Conservation (phyloP, 2,797 vertebrate genomes). For the Cossypha niveicapilla region DNA sequence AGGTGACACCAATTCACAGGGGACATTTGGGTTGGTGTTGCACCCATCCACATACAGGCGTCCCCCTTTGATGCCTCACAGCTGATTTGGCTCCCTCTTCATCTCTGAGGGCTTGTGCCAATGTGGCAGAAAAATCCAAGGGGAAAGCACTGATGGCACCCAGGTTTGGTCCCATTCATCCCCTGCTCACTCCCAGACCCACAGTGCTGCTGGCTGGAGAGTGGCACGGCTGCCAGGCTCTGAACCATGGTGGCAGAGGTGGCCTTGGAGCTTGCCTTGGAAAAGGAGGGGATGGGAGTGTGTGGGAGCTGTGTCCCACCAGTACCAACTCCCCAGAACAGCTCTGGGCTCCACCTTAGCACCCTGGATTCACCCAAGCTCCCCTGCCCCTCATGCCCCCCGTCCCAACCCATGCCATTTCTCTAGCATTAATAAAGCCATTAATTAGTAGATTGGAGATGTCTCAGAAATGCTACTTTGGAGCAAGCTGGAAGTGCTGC, state of each 20-base stretch:
- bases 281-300: not conserved
- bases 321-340: rapidly evolving
- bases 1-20: not conserved
- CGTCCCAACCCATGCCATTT: not conserved
- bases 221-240: not conserved
- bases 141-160: not conserved
- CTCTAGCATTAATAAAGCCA: not conserved
- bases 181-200: not conserved
- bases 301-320: not conserved
- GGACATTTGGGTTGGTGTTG: not conserved
- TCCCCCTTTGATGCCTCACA: not conserved
- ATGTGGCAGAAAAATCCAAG: not conserved
- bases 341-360: not conserved
- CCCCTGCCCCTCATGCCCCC: not conserved
- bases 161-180: not conserved
- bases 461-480: not conserved
- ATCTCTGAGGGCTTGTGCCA: rapidly evolving
- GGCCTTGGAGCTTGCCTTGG: not conserved
- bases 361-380: not conserved
- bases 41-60: rapidly evolving
- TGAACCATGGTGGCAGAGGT: not conserved
- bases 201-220: rapidly evolving
- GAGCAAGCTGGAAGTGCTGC: not conserved
- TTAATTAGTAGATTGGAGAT: not conserved
- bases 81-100: not conserved